A percentile compares a stretch with the other conserved stretches of the same genome.
Conservation (phyloP, 1,140 invertebrate genomes). For the Drosophila virilis region DNA sequence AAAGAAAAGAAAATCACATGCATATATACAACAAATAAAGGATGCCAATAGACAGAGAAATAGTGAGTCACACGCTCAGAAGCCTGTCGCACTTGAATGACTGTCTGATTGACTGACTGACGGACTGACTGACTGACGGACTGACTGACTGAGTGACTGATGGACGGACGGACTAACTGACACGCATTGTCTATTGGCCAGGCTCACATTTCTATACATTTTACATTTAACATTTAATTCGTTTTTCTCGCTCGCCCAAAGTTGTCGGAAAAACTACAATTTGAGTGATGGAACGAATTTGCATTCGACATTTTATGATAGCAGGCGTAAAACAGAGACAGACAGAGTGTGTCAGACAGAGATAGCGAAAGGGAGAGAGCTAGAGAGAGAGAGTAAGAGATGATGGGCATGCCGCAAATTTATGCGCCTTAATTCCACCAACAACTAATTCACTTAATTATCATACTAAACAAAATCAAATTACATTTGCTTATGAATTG, state of each 20-base stretch:
- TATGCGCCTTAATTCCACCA: conserved; percentile 1
- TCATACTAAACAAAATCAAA: conserved; percentile 24
- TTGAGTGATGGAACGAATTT: conserved; percentile 77
- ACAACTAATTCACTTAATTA: conserved; percentile 33
- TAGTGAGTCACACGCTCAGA: conserved; percentile 44
- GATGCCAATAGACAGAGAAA: conserved; percentile 34
- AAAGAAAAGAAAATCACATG: conserved; percentile 3
- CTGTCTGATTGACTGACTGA: conserved; percentile 45
- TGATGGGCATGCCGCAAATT: conserved; percentile 21
- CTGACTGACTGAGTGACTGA: conserved; percentile 16
- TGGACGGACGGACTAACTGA: conserved; percentile 45
- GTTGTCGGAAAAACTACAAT: conserved; percentile 53
- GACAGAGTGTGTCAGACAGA: neutral
- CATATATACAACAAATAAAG: conserved; percentile 10
- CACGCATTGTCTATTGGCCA: conserved; percentile 64
- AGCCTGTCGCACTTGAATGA: conserved; percentile 49
- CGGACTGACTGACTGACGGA: conserved; percentile 50
- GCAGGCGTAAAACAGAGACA: neutral
- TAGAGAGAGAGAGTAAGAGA: neutral
- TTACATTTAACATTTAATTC: conserved; percentile 52
- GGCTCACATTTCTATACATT: conserved; percentile 61
- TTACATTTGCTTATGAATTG: conserved; percentile 10
- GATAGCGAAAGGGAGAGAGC: neutral
- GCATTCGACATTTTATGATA: conserved; percentile 60
- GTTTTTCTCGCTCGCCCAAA: conserved; percentile 28